These are phyloP conservation scores for Metopia argyrocephala DNA, from an alignment of 2,888 invertebrate species.

Conservation along the genomic window DNA sequence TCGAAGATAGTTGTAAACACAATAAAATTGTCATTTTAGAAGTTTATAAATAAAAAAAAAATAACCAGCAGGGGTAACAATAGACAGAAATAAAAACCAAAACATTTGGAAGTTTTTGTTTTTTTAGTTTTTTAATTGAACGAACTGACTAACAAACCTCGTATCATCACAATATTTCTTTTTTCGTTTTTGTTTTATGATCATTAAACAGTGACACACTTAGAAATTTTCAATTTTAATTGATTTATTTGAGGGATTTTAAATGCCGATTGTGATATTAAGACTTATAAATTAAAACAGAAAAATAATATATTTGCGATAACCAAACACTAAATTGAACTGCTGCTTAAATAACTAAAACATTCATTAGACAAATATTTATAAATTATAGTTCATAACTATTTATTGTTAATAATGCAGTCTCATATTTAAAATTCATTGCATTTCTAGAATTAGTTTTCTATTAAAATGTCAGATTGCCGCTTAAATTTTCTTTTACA, in stretches of 20 bases:
- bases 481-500: too few species aligned
- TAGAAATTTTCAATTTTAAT: constrained; percentile 66
- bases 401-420: too few species aligned
- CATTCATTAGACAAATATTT: too few species aligned
- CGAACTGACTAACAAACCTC: not conserved
- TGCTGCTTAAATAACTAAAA: too few species aligned
- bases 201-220: constrained; percentile 71
- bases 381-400: too few species aligned
- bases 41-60: constrained; percentile 11
- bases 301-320: too few species aligned
- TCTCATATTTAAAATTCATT: too few species aligned
- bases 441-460: too few species aligned
- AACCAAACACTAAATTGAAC: not conserved
- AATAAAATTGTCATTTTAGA: constrained; percentile 43
- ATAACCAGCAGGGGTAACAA: not conserved
- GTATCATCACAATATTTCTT: not conserved
- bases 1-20: too few species aligned
- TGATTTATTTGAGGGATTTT: constrained; percentile 75
- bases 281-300: constrained; percentile 71
- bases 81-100: not conserved
- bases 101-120: not conserved
- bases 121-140: not conserved
- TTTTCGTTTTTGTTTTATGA: constrained; percentile 33
- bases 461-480: too few species aligned
- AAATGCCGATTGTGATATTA: constrained; percentile 72